Percentiles rank a stretch among this genome's conserved stretches.
Conservation (phyloP, 2,113 vertebrate genomes). For the Lontra canadensis region DNA sequence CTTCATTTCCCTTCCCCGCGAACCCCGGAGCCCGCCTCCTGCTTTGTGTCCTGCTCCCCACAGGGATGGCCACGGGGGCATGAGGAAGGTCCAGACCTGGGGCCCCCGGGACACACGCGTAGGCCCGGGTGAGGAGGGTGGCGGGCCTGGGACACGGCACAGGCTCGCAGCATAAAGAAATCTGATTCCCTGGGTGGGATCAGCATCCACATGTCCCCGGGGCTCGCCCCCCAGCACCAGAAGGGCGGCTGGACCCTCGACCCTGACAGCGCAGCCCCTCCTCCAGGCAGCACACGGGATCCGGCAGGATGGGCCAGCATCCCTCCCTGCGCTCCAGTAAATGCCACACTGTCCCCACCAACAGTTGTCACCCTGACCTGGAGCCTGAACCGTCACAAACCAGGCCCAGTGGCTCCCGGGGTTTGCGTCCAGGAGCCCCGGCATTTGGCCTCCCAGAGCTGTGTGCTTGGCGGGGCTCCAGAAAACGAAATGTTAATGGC, state of each 20-base stretch:
- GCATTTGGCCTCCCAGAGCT: background rate
- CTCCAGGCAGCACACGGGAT: background rate
- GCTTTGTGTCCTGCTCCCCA: background rate
- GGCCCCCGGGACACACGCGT: no score
- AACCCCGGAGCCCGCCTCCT: background rate
- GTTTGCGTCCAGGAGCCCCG: background rate
- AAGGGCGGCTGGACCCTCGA: accelerated
- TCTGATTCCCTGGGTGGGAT: background rate
- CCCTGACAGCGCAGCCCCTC: accelerated
- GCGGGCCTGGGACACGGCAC: no score
- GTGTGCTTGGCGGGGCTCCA: background rate
- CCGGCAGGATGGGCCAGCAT: accelerated
- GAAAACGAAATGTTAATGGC: background rate
- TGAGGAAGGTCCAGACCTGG: no score
- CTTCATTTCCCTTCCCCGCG: background rate
- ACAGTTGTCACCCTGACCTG: background rate
- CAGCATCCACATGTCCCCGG: background rate
- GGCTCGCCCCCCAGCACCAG: background rate
- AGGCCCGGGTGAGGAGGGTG: no score
- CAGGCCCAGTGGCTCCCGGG: accelerated
- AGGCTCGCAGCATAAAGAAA: no score
- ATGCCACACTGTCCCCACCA: accelerated
- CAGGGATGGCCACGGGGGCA: no score
- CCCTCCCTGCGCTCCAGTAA: background rate
- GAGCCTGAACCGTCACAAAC: accelerated